Base-by-base conservation (phyloP, 2,888 invertebrate species). In the Esperia sulphurella region DNA sequence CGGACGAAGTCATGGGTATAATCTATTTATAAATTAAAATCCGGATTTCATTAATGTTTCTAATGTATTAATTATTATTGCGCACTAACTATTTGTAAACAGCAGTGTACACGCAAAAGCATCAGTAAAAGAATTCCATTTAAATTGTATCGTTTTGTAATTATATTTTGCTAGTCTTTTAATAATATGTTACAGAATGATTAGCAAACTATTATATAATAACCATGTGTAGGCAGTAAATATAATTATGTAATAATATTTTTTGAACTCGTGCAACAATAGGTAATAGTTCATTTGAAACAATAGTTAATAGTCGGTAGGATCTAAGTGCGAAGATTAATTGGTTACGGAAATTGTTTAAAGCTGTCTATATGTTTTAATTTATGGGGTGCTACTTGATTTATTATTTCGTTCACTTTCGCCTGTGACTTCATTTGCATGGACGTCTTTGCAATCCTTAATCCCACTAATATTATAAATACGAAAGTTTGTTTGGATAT, bases 191-290 rank as follows among this genome's bases (percentile, higher is more conserved):
- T 35, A 50, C 48, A 48, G 42, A 28, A 43, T 29, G 37, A 35
- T 45, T 50, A 45, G 43, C 41, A 39, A 35, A 35, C 6, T 33
- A 49, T 48, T 29, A 14, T 45, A 43, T 37, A 35, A 35, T 35
- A 35, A 45, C 14, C 46, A 35, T 35, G n/a, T 35, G 35, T 35
- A 35, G 35, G n/a, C 35, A 35, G 35, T n/a, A n/a, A 55, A 45
- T 53, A 48, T 48, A 49, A 59, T 65, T 62, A 65, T 58, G 54
- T 56, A 64, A 63, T 61, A 60, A 57, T 57, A 65, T 61, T 57
- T 59, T 35, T 35, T n/a, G 56, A 40, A 47, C 38, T 12, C 41
- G 41, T 41, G 31, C 50, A 52, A 68, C 68, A 69, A 67, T 69
- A 46, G 67, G 49, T 47, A 38, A 62, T 66, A 61, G 49, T 45